These are phyloP conservation scores for Plagodis pulveraria DNA, from an alignment of 2,888 invertebrate genomes.

Conservation along the genomic window DNA sequence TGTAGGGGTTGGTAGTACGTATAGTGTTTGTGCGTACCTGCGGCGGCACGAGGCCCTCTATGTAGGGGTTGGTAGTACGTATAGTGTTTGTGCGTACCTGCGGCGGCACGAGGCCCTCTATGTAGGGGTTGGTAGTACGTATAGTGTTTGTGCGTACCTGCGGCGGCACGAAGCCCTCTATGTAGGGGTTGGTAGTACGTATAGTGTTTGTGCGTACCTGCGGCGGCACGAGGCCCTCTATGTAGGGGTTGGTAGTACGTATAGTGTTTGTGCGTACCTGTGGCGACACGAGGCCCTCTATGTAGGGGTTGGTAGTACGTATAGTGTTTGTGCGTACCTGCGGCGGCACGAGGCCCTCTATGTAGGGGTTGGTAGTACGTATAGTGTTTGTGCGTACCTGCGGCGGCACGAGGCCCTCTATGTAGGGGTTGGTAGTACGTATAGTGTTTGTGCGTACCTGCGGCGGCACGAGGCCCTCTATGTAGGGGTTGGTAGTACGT, in stretches of 20 bases:
- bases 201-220: conserved; percentile 2
- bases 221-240: conserved; percentile 26
- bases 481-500: background rate
- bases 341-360: conserved; percentile 26
- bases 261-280: conserved; percentile 2
- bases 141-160: conserved; percentile 2
- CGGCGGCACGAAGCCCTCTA: conserved; percentile 26
- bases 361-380: background rate
- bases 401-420: conserved; percentile 26
- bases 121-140: background rate
- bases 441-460: conserved; percentile 2
- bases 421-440: background rate
- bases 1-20: background rate
- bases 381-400: conserved; percentile 2
- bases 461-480: conserved; percentile 26
- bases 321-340: conserved; percentile 2
- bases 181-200: background rate
- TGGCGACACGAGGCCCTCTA: conserved; percentile 26
- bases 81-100: conserved; percentile 2
- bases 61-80: background rate
- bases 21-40: conserved; percentile 2
- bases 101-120: conserved; percentile 26
- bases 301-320: background rate
- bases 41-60: conserved; percentile 26
- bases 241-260: background rate